Base-by-base conservation (phyloP, 2,113 vertebrate genomes). In the Chloebia gouldiae region DNA sequence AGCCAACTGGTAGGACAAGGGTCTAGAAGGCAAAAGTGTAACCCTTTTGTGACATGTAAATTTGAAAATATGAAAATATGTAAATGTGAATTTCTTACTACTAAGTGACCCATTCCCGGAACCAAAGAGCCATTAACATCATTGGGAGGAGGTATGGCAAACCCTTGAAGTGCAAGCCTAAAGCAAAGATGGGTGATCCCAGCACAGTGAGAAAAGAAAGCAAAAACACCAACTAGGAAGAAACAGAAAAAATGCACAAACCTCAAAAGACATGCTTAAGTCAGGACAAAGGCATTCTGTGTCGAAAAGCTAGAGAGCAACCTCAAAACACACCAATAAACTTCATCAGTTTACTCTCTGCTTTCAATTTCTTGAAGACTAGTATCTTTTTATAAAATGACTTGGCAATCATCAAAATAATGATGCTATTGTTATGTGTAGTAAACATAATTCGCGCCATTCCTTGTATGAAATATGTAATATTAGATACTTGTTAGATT, bases 161-260 rank as follows among this genome's bases (percentile, higher is more conserved):
- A 59, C 98, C 98, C 89, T 97, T 98, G 77, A 98, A 98, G 95
- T 98, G 98, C 79, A 98, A 98, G 16, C 98, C 98, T 83, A 98
- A 94, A 5, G 98, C 98, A 87, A 98, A 99, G 70, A 98, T 83
- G 15, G 97, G 97, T 3, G 98, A 98, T 35, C 98, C 98, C 97
- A 99, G 84, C 68, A 98, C 97, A 45, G 98, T 98, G 77, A 98
- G 93, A 69, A 98, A 98, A 47, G 98, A 98, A 99, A 10, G 98
- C 91, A 83, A 98, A 98, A 20, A 98, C 97, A 10, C 98, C 98
- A 51, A 98, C 98, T 98, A 95, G 66, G 94, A 45, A 94, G 44
- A 86, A 93, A 84, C 40, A 70, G 24, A 49, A 86, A 39, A 75
- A 59, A 20, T 16, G 37, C 39, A 56, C 31, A 78, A 57, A 80